Base-by-base conservation (phyloP, 2,113 vertebrate species). In the Bagarius yarrelli region DNA sequence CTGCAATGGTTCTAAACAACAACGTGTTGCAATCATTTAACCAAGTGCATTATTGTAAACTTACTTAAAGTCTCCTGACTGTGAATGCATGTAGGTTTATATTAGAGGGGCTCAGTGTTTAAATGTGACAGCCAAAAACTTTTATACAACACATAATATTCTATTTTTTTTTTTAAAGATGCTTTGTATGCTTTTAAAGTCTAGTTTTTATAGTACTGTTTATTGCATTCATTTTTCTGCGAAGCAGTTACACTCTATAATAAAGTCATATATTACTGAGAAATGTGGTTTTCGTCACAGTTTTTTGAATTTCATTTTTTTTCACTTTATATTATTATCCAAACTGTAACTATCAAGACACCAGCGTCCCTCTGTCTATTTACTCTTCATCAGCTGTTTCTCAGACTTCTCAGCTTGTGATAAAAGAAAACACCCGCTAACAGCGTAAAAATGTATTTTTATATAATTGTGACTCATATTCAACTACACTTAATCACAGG, bases 111-210 rank as follows among this genome's bases (percentile, higher is more conserved):
- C 30, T 21, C 11, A 57, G 52, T 74, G 6, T 4, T 57, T 34
- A 53, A 74, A 74, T 73, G 52, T 59, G 5, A 75, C 32, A 13
- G 32, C 25, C 13, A 4, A 16, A 76, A 55, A 59, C 55, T n/a
- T 36, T 36, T 75, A 57, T 57, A 75, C 72, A 74, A 56, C 53
- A 36, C 9, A 73, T 30, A 56, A 53, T 55, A 53, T 71, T 52
- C 14, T 14, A 32, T 27, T 3, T 6, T n/a, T 74, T 74, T 74
- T 5, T 13, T 16, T 56, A 74, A 21, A 25, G 8, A 76, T 27
- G 55, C 12, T 57, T 75, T n/a, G 6, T 57, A 0, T 5, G 36
- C 23, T 59, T 30, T 16, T 32, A 53, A 21, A n/a, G 14, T 40
- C 9, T 8, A 74, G 1, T 30, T 59, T 57, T 40, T n/a, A 75